phyloP scores from a whole-genome alignment of 2,797 vertebrate genomes.

The Danio tinwini region DNA sequence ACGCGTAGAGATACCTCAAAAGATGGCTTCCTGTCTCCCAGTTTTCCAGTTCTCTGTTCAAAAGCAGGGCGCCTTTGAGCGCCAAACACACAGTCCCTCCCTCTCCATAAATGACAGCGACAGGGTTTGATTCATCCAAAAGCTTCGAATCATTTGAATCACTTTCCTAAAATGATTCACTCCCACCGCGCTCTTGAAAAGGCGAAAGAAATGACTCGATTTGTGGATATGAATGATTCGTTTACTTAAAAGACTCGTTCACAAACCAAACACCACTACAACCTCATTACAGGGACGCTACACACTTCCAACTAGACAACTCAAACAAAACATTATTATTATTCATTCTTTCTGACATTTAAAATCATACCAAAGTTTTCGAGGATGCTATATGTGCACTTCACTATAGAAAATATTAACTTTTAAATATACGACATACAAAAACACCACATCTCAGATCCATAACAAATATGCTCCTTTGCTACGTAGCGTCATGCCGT shows the following conservation, averaged over 20 bases:
- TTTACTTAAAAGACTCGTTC: conserved; percentile 3
- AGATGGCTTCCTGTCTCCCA: conserved; percentile 65
- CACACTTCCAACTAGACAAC: neutral
- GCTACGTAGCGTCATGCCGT: conserved; percentile 6
- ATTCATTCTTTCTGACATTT: neutral
- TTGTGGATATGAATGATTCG: neutral
- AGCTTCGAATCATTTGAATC: neutral
- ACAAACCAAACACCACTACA: neutral
- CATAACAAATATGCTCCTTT: conserved; percentile 4
- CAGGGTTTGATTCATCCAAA: conserved; percentile 9
- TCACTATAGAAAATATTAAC: neutral
- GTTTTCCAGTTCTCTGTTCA: conserved; percentile 68
- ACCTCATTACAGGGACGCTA: conserved; percentile 2
- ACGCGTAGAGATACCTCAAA: conserved; percentile 69
- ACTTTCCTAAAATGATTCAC: neutral
- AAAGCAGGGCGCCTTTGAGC: conserved; percentile 83
- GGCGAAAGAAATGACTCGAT: neutral
- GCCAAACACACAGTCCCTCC: conserved; percentile 73
- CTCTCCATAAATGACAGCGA: conserved; percentile 50
- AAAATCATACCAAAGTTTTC: neutral
- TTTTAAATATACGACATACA: neutral
- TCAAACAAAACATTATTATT: neutral
- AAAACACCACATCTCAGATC: neutral
- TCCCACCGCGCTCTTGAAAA: neutral
- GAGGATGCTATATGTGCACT: too few species aligned